phyloP scores from a whole-genome alignment of 2,113 vertebrate genomes.

The Tringa solitaria region DNA sequence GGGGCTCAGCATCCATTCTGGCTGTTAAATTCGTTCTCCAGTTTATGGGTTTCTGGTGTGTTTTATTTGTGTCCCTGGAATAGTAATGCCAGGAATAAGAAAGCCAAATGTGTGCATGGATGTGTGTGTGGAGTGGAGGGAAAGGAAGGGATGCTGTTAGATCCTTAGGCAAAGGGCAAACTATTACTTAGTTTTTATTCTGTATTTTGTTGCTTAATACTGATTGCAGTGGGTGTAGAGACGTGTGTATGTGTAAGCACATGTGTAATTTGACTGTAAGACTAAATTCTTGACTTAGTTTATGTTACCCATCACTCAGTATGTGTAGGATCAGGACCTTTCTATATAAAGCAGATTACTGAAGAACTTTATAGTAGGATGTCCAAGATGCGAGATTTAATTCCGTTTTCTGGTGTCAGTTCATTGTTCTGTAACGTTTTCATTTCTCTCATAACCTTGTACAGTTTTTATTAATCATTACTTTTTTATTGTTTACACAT shows the following conservation, averaged over 20 bases:
- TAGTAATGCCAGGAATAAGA: background rate
- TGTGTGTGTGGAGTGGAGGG: background rate
- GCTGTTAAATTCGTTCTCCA: background rate
- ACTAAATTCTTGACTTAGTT: background rate
- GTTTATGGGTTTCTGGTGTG: background rate
- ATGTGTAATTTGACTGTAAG: background rate
- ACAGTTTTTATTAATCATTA: conserved; percentile 34
- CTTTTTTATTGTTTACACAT: conserved; percentile 18
- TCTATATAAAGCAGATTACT: background rate
- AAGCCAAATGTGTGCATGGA: background rate
- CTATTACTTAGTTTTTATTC: background rate
- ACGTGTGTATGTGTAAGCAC: background rate
- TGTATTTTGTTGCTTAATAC: background rate
- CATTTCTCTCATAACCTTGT: conserved; percentile 19
- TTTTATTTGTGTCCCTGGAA: background rate
- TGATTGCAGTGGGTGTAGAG: background rate
- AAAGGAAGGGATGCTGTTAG: background rate
- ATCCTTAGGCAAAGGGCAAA: background rate
- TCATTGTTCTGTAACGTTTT: conserved; percentile 14
- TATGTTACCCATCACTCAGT: background rate
- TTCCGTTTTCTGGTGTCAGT: conserved; percentile 8
- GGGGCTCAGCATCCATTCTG: background rate
- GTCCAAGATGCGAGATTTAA: conserved; percentile 5
- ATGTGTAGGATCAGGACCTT: background rate
- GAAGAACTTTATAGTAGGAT: background rate